Evolutionary conservation across 2,797 vertebrate genomes (phyloP).

Genomic region (Tangara arthus): DNA sequence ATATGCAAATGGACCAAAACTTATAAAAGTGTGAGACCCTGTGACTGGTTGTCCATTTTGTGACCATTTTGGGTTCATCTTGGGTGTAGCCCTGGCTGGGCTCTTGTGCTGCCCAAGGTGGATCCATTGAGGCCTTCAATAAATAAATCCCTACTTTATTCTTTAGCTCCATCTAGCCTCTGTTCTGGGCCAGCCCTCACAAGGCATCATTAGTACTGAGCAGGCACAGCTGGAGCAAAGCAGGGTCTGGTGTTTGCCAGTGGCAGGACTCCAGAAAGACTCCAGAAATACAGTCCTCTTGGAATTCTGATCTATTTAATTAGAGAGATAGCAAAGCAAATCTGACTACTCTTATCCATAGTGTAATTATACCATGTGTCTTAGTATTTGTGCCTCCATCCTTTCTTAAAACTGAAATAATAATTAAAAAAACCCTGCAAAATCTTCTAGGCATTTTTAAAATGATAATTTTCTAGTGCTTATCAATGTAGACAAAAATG

Average conservation of each 20-base stretch:
- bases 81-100: background rate
- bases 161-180: background rate
- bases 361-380: background rate
- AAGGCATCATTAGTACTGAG: background rate
- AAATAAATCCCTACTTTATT: background rate
- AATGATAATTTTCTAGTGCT: background rate
- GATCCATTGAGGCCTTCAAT: no score
- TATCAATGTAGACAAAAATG: background rate
- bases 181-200: background rate
- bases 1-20: background rate
- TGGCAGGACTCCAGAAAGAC: background rate
- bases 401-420: background rate
- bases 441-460: background rate
- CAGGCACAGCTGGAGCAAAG: conserved; percentile 60
- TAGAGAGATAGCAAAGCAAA: background rate
- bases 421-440: rapidly evolving
- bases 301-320: background rate
- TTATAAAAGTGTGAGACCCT: background rate
- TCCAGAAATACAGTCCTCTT: background rate
- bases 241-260: background rate
- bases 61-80: background rate
- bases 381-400: background rate
- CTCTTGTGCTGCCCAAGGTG: background rate
- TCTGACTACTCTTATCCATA: background rate
- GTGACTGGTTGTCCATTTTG: background rate